Base-by-base conservation (phyloP, 2,797 vertebrate genomes). In the Naso thynnoides region DNA sequence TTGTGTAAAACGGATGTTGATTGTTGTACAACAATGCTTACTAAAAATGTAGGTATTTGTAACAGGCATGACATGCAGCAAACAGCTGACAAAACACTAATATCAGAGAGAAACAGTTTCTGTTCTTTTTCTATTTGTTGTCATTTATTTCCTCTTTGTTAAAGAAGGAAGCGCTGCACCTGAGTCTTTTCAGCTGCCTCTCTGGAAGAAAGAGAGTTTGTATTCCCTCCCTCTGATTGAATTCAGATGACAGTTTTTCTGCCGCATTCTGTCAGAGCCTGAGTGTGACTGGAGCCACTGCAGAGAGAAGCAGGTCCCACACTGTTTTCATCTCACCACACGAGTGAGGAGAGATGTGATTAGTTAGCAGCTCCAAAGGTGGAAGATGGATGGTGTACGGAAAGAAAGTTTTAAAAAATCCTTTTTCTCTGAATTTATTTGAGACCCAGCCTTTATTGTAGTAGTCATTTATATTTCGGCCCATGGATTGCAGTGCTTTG, bases 221-320 rank as follows among this genome's bases (percentile, higher is more conserved):
- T 82, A 36, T 42, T 42, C 47, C 49, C 70, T 81, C 56, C 61
- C 70, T 77, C 62, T 81, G 87, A 86, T 81, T 89, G 62, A 89
- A 90, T 87, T 86, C 79, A 87, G 80, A 89, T 89, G 89, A 84
- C 83, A 78, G 79, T 79, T 79, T 75, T 83, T 86, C 72, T 93
- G 88, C 92, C 79, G 89, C 89, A 94, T 90, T 94, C 90, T 93
- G 90, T 91, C 86, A 89, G 81, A 91, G 82, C 44, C 76, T 5
- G 65, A 78, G 58, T 79, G 77, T 60, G 86, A 86, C 57, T 75
- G 55, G 70, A 85, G 78, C 63, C 81, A 82, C 83, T 88, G 92
- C 89, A 90, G 90, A 86, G 82, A 75, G 74, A 65, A 68, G 80
- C 84, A 48, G 79, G 69, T 90, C 78, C 76, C 58, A 73, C 76